phyloP scores from a whole-genome alignment of 2,797 vertebrate species.

The Danio choprae region DNA sequence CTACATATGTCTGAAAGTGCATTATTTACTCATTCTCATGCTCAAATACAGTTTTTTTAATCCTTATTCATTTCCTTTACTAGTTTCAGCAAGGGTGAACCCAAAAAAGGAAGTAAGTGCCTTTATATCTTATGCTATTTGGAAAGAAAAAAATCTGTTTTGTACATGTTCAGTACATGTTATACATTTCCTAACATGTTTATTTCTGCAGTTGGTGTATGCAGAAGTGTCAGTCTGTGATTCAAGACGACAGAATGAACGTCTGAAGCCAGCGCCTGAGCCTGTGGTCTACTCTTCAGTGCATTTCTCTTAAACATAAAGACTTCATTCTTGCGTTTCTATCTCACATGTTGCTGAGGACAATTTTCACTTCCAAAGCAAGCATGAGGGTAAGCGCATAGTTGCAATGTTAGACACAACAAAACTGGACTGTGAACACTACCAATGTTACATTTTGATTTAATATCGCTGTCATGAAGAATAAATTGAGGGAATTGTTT shows the following conservation, averaged over 20 bases:
- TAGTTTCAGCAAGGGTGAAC: conserved; percentile 35
- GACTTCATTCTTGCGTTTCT: background rate
- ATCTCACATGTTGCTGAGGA: background rate
- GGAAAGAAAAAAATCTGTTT: background rate
- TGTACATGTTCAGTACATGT: background rate
- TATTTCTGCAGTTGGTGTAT: conserved; percentile 71
- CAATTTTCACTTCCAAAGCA: conserved; percentile 3
- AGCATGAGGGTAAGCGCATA: background rate
- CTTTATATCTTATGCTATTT: background rate
- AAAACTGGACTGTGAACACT: background rate
- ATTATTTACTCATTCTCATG: no score
- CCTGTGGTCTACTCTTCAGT: conserved; percentile 70
- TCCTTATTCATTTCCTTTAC: background rate
- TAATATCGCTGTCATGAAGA: background rate
- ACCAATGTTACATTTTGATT: background rate
- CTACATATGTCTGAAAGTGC: no score
- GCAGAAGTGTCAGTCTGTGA: conserved; percentile 65
- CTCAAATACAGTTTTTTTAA: background rate
- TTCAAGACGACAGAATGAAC: background rate
- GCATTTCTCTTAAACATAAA: conserved; percentile 56
- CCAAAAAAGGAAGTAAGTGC: conserved; percentile 47
- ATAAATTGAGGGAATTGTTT: background rate
- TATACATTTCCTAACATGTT: background rate
- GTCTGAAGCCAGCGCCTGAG: background rate
- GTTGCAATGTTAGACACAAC: conserved; percentile 7